Evolutionary conservation across 2,797 vertebrate species (phyloP), one percentile per base, ranked within the genome.

Genomic region (Microhierax caerulescens): DNA sequence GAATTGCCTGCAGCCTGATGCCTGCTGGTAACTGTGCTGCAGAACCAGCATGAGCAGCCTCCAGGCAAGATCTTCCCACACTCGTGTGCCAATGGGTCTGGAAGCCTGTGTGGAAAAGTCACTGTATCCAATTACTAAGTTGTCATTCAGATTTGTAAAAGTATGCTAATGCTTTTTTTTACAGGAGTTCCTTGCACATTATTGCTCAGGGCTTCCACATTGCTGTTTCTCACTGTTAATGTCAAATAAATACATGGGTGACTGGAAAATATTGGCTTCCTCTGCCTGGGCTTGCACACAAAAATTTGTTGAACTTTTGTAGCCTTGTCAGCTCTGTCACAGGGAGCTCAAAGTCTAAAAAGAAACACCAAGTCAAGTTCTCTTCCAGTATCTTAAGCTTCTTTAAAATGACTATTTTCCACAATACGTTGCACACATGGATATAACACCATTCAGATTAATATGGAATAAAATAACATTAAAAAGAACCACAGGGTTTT

Each of bases 71-170:
- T 90, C 72, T 90, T 72, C 81, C 85, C 54, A 57, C 70, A 17
- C 47, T 15, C 1, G 4, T 20, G 37, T 92, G 68, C 86, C 95
- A 68, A 76, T 25, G 48, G 82, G 64, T 56, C 85, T 72, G 23
- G 32, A 4, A 65, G 32, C 64, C 54, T 3, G 5, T 17, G 70
- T 53, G 70, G 89, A 76, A 85, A 78, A 89, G 59, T 54, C 74
- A 30, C 85, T 79, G 30, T 27, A 45, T 67, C 68, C 25, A 77
- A 53, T 68, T 72, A 47, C 37, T 21, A 28, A 53, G 34, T 11
- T 67, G 45, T 81, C 53, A 53, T 28, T 69, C 73, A 61, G 76
- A 82, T 96, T 80, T 87, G 56, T 85, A 67, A 57, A 93, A 91
- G 21, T 39, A 27, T 57, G 69, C 16, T 72, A 87, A 56, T 48